Percentiles rank a stretch among this genome's conserved stretches.
Conservation (phyloP, 2,113 vertebrate species). For the Electrona antarctica region DNA sequence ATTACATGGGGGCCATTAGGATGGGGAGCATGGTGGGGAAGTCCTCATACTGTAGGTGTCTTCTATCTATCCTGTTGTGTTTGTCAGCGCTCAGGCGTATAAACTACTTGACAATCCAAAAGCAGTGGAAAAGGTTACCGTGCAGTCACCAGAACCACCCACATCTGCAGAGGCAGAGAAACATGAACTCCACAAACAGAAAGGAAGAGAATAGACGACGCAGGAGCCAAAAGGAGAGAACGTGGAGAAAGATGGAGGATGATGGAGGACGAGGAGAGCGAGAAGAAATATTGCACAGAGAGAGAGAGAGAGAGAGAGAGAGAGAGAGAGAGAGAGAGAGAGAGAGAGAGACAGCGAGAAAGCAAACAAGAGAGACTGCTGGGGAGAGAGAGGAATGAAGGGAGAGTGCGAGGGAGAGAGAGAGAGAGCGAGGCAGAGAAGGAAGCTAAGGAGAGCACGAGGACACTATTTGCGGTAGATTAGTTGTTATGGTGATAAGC, state of each 20-base stretch:
- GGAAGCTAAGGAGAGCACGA: background rate
- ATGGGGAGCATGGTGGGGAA: slow-evolving; percentile 41
- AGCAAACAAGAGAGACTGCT: background rate
- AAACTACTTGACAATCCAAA: slow-evolving; percentile 49
- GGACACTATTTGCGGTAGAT: slow-evolving; percentile 71
- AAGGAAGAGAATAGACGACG: slow-evolving; percentile 1
- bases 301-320: slow-evolving; percentile 30
- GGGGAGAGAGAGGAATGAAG: background rate
- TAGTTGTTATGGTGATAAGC: slow-evolving; percentile 79
- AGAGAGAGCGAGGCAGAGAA: background rate
- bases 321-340: slow-evolving; percentile 19
- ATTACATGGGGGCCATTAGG: too few species aligned
- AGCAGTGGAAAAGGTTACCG: slow-evolving; percentile 65
- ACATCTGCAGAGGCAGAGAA: slow-evolving; percentile 68
- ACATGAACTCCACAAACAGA: slow-evolving; percentile 53
- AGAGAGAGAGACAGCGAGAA: background rate
- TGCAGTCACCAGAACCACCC: slow-evolving; percentile 75
- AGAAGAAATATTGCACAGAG: slow-evolving; percentile 1
- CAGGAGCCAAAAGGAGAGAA: slow-evolving; percentile 9
- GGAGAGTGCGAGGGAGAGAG: background rate
- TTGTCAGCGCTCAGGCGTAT: slow-evolving; percentile 36
- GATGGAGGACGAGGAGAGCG: slow-evolving; percentile 18
- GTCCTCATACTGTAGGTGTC: slow-evolving; percentile 46
- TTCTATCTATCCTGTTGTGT: slow-evolving; percentile 58
- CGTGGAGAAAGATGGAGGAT: slow-evolving; percentile 26